Percentiles rank a stretch among this genome's conserved stretches.
Evolutionary conservation across 2,797 vertebrate species (phyloP).

Genomic region (Sebastes miniatus): DNA sequence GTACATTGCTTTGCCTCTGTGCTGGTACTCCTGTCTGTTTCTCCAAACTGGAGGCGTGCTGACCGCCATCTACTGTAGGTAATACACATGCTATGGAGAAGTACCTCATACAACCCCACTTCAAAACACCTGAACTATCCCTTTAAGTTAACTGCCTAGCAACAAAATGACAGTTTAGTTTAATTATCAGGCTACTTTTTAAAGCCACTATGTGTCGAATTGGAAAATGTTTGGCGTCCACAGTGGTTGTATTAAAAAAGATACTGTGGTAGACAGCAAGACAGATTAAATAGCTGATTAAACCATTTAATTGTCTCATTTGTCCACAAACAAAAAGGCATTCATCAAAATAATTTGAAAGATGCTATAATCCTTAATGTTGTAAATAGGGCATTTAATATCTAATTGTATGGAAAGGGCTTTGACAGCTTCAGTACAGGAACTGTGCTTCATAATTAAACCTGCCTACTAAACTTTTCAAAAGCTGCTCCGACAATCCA

Average conservation of each 20-base stretch:
- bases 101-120: too few relatives aligned
- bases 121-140: too few relatives aligned
- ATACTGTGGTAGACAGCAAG: not conserved
- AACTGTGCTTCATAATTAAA: not conserved
- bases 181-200: not conserved
- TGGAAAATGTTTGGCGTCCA: not conserved
- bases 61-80: too few relatives aligned
- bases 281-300: not conserved
- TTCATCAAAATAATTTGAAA: not conserved
- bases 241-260: not conserved
- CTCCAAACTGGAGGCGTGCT: too few relatives aligned
- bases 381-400: not conserved
- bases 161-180: not conserved
- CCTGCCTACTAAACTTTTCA: not conserved
- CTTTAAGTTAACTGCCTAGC: not conserved
- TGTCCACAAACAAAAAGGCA: not conserved
- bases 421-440: not conserved
- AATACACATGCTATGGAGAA: too few relatives aligned
- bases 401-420: not conserved
- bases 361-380: not conserved
- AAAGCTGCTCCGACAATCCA: not conserved
- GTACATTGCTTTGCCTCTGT: too few relatives aligned
- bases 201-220: not conserved
- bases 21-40: too few relatives aligned
- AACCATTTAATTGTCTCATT: not conserved